These are phyloP conservation scores for Propithecus coquereli DNA, from an alignment of 2,113 vertebrate genomes.

Conservation along the genomic window DNA sequence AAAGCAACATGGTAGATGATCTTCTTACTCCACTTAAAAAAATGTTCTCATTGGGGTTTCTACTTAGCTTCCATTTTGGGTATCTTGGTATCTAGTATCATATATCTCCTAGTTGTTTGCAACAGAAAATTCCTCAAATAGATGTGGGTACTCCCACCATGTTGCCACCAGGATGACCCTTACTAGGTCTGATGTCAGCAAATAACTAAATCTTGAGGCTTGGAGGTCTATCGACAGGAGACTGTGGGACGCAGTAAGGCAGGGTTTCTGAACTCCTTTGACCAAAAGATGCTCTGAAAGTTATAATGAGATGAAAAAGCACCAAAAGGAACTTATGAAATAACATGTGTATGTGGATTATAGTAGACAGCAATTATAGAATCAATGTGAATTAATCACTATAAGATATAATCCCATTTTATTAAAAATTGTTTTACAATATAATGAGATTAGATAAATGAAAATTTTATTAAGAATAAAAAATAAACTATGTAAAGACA, in stretches of 20 bases:
- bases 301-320: neutral
- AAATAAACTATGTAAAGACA: neutral
- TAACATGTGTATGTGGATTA: neutral
- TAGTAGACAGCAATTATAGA: neutral
- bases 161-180: neutral
- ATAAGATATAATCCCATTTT: neutral
- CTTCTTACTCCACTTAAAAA: neutral
- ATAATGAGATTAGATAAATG: neutral
- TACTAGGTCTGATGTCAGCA: neutral
- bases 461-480: neutral
- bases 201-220: neutral
- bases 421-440: neutral
- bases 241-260: neutral
- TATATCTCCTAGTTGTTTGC: neutral
- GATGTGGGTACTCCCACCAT: neutral
- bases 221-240: neutral
- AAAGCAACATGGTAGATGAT: neutral
- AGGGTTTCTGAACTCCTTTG: neutral
- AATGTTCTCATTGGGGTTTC: neutral
- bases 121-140: neutral
- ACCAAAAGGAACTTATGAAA: neutral
- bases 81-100: neutral
- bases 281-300: neutral
- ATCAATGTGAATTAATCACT: neutral
- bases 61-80: neutral